phyloP scores from a whole-genome alignment of 2,888 invertebrate species.

The Schizaphis graminum region DNA sequence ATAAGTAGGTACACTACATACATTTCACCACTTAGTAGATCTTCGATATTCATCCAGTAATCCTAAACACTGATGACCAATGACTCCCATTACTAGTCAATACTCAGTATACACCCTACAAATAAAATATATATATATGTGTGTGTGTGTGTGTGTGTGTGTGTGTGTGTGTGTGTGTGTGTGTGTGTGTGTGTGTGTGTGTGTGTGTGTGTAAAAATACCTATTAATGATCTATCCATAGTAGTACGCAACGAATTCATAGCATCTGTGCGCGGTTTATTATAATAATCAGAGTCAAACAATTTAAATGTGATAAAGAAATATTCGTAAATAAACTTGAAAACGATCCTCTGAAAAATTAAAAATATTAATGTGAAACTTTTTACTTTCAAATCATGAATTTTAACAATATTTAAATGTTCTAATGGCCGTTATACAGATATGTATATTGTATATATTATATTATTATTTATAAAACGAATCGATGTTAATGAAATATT shows the following conservation, averaged over 20 bases:
- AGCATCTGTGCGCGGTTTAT: neutral
- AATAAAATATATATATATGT: neutral
- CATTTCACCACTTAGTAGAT: neutral
- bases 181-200: too few relatives aligned
- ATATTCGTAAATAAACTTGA: neutral
- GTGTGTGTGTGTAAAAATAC: neutral
- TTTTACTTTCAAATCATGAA: neutral
- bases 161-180: too few relatives aligned
- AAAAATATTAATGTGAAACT: neutral
- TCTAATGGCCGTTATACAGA: neutral
- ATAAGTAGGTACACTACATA: neutral
- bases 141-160: too few relatives aligned
- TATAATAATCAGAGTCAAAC: neutral
- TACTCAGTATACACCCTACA: neutral
- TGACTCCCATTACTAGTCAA: neutral
- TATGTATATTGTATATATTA: neutral
- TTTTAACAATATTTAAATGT: neutral
- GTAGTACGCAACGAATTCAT: neutral
- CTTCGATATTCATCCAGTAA: neutral
- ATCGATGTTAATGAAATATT: neutral
- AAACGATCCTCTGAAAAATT: neutral
- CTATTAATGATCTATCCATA: neutral
- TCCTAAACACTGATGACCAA: neutral
- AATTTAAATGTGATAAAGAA: neutral
- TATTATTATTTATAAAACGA: too few relatives aligned